Percentiles rank a stretch among this genome's conserved stretches.
Evolutionary conservation across 2,797 vertebrate species (phyloP).

Genomic region (Coracias cyanogaster): DNA sequence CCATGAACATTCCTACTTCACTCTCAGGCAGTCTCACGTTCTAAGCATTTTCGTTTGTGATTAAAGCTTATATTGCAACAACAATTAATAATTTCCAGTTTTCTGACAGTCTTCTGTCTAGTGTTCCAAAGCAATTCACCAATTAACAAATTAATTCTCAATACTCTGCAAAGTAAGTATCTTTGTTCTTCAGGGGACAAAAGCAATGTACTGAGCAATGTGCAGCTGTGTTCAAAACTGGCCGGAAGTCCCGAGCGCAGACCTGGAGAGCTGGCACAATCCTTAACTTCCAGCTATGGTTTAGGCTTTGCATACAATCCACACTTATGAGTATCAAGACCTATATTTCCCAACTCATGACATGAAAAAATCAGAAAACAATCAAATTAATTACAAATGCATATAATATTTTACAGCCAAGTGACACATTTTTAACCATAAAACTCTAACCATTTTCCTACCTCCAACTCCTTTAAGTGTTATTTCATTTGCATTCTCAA

Average conservation of each 20-base stretch:
- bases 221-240: not conserved
- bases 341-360: not conserved
- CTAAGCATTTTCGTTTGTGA: not conserved
- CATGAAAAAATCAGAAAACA: not conserved
- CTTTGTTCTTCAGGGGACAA: not conserved
- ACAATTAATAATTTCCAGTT: not conserved
- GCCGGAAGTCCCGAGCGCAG: not conserved
- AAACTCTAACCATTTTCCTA: not conserved
- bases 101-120: not conserved
- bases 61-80: not conserved
- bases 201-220: not conserved
- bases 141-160: not conserved
- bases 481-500: slow-evolving; percentile 11
- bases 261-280: not conserved
- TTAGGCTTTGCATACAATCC: not conserved
- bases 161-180: not conserved
- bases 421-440: not conserved
- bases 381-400: not conserved
- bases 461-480: not conserved
- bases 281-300: not conserved
- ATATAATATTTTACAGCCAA: not conserved
- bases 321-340: not conserved
- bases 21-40: not conserved
- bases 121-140: not conserved
- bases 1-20: not conserved